These are phyloP conservation scores for Drosophila athabasca DNA, from an alignment of 1,140 invertebrate species.

Conservation along the genomic window DNA sequence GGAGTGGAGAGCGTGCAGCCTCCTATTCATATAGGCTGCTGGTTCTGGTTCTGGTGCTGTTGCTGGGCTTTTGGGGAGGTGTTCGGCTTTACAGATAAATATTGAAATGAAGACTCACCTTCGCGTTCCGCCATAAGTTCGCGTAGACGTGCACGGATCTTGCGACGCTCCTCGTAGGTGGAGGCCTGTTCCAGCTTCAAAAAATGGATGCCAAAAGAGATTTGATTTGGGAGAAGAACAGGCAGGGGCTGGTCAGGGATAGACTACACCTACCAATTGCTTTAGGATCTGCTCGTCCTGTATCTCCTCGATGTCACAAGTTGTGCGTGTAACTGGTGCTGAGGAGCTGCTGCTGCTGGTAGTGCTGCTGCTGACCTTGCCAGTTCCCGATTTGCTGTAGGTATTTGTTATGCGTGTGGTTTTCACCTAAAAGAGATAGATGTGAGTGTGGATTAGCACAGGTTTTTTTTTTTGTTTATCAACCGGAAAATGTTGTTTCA, in stretches of 20 bases:
- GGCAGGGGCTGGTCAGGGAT: not conserved
- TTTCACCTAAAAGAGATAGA: slow-evolving; percentile 84
- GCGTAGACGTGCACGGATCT: slow-evolving; percentile 90
- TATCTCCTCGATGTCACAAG: slow-evolving; percentile 88
- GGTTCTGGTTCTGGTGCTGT: slow-evolving; percentile 1
- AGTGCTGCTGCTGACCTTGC: slow-evolving; percentile 49
- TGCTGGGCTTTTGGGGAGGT: not conserved
- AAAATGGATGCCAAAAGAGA: not conserved
- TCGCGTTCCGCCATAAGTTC: slow-evolving; percentile 91
- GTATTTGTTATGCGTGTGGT: slow-evolving; percentile 83
- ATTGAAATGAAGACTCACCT: slow-evolving; percentile 84
- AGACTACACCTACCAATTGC: slow-evolving; percentile 87
- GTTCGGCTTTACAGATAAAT: not conserved
- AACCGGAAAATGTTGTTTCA: slow-evolving; percentile 58
- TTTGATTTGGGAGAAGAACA: slow-evolving; percentile 36
- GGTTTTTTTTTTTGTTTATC: slow-evolving; percentile 58
- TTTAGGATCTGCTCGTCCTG: slow-evolving; percentile 89
- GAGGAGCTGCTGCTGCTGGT: slow-evolving; percentile 67
- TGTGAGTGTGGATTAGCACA: slow-evolving; percentile 16
- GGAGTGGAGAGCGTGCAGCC: not conserved
- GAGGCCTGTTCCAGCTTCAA: slow-evolving; percentile 91
- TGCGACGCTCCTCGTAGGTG: slow-evolving; percentile 93
- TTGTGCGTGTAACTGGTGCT: slow-evolving; percentile 84
- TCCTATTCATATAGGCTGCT: not conserved
- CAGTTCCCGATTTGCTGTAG: slow-evolving; percentile 61